phyloP scores from a whole-genome alignment of 2,113 vertebrate genomes.

The Oryctolagus cuniculus region mOryCun1.1 NC_091438.1:67305501-67306000 shows the following conservation, averaged over 20 bases:
- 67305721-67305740: not conserved
- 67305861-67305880: not conserved
- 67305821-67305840: not conserved
- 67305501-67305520: not conserved
- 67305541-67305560: not conserved
- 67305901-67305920: no score
- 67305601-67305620: not conserved
- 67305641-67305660: not conserved
- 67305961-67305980: not conserved
- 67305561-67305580: no score
- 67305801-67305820: no score
- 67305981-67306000: not conserved
- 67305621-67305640: not conserved
- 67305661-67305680: not conserved
- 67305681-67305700: not conserved
- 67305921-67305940: not conserved
- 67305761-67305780: not conserved
- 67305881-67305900: not conserved
- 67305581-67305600: not conserved
- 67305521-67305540: not conserved
- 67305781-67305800: not conserved
- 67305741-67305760: not conserved
- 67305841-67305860: not conserved
- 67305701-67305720: not conserved
- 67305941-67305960: not conserved